Conservation (phyloP, 2,113 vertebrate species). For the Halichoeres trimaculatus region DNA sequence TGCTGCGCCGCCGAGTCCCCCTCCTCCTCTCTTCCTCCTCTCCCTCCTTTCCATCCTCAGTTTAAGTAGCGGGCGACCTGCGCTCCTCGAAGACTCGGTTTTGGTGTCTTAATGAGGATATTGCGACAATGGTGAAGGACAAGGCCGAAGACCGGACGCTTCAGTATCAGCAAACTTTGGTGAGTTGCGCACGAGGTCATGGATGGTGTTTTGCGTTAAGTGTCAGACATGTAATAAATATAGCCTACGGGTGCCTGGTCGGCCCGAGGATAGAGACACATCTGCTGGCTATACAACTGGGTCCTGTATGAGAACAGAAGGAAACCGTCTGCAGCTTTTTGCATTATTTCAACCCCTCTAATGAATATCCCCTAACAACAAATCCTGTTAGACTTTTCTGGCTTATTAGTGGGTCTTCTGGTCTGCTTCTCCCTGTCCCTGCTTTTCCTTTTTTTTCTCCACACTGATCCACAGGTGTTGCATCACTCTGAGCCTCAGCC, state of each 20-base stretch:
- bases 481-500: conserved; percentile 40
- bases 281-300: conserved; percentile 39
- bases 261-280: conserved; percentile 31
- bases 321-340: conserved; percentile 4
- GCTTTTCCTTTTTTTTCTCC: conserved; percentile 22
- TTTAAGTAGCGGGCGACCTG: conserved; percentile 36
- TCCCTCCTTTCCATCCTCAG: conserved; percentile 27
- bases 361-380: background rate
- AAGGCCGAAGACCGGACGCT: conserved; percentile 76
- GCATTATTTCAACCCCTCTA: background rate
- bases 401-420: background rate
- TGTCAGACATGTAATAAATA: background rate
- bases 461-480: conserved; percentile 76
- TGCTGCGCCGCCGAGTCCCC: background rate
- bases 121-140: conserved; percentile 77
- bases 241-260: conserved; percentile 1
- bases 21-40: conserved; percentile 12
- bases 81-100: conserved; percentile 22
- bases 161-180: conserved; percentile 86
- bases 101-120: conserved; percentile 55
- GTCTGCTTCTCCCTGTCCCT: background rate
- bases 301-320: conserved; percentile 25
- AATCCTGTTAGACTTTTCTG: background rate
- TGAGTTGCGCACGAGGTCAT: conserved; percentile 69
- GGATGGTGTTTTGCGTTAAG: conserved; percentile 14